These are phyloP conservation scores for Pogonomyrmex barbatus DNA, from an alignment of 1,140 invertebrate genomes.

Conservation along the genomic window DNA sequence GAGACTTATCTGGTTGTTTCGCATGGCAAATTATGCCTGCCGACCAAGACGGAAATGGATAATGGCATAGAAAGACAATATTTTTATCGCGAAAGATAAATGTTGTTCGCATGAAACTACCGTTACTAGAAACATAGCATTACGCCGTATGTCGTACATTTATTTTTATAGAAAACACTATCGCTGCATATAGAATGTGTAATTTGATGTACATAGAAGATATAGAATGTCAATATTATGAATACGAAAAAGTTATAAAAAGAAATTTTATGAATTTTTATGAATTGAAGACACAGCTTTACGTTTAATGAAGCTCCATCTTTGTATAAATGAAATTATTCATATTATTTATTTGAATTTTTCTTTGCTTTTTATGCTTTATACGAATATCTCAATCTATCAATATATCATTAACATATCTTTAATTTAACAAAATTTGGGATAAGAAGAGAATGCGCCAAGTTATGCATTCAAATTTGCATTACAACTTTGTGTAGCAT, in stretches of 20 bases:
- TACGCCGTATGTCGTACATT: background rate
- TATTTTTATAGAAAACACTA: background rate
- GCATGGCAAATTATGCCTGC: constrained; percentile 51
- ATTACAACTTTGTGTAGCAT: background rate
- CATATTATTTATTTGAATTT: background rate
- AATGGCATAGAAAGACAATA: constrained; percentile 38
- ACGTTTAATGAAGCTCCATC: no score
- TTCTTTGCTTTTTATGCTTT: no score
- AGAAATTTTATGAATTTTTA: background rate
- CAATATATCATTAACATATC: background rate
- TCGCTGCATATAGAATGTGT: background rate
- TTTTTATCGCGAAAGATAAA: constrained; percentile 43
- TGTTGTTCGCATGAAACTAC: constrained; percentile 26
- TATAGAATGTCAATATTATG: background rate
- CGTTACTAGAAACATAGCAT: background rate
- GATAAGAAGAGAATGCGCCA: no score
- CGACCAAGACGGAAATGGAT: constrained; percentile 44
- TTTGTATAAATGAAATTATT: background rate
- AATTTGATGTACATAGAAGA: background rate
- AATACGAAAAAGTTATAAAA: background rate
- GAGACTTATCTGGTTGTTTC: constrained; percentile 56
- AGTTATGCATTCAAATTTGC: background rate
- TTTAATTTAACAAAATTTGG: background rate
- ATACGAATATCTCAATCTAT: background rate
- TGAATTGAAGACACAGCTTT: no score